Evolutionary conservation across 92 coral and sea anemone species (phyloP).

Genomic region (Palythoa grandis): DNA sequence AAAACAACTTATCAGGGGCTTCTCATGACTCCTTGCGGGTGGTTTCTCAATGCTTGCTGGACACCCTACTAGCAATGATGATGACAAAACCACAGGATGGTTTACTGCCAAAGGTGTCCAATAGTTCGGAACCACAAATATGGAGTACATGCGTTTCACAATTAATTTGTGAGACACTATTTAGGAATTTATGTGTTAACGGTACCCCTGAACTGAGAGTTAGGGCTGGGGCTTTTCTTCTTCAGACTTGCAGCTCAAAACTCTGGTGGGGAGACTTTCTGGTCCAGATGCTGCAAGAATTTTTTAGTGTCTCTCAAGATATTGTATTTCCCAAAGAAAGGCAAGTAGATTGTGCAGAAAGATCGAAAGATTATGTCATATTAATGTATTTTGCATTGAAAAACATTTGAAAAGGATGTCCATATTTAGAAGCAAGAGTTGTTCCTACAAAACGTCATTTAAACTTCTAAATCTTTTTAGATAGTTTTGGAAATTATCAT

Average conservation of each 20-base stretch:
- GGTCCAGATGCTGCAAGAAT: slow-evolving; percentile 83
- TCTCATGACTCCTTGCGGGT: slow-evolving; percentile 51
- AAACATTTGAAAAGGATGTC: no score
- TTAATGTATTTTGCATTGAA: background rate
- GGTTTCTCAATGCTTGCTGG: slow-evolving; percentile 57
- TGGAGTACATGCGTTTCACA: slow-evolving; percentile 64
- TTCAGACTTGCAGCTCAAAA: slow-evolving; percentile 80
- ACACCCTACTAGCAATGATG: slow-evolving; percentile 81
- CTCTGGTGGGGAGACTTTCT: slow-evolving; percentile 98
- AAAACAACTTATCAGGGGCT: slow-evolving; percentile 46
- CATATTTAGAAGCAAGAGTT: background rate
- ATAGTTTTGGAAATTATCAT: no score
- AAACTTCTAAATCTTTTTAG: no score
- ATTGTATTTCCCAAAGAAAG: slow-evolving; percentile 88
- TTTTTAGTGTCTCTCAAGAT: slow-evolving; percentile 87
- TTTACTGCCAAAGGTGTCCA: slow-evolving; percentile 62
- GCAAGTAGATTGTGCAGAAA: slow-evolving; percentile 41
- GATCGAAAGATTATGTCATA: background rate
- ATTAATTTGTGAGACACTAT: slow-evolving; percentile 82
- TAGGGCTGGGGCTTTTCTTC: slow-evolving; percentile 86
- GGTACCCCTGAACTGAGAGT: slow-evolving; percentile 88
- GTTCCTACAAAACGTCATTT: no score
- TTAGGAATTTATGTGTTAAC: slow-evolving; percentile 88
- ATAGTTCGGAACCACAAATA: slow-evolving; percentile 56
- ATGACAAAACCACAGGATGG: slow-evolving; percentile 68